Evolutionary conservation across 92 coral and sea anemone genomes (phyloP), one percentile per base, ranked within the genome.

Genomic region (Actinostola sp.): DNA sequence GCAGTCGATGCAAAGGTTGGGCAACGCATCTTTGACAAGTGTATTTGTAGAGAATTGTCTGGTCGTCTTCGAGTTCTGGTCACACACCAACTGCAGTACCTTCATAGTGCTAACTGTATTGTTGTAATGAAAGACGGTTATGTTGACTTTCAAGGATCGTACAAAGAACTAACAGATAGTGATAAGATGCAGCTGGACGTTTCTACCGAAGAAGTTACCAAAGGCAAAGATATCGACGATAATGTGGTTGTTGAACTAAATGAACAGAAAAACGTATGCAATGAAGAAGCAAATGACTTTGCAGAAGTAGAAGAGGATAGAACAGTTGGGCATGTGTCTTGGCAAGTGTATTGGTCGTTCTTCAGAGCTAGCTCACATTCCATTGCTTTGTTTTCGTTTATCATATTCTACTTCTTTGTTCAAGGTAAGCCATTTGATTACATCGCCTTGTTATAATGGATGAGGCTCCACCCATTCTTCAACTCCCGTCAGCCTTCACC

Each of bases 1-100:
- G 73, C 73, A 29, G 61, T 67, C 1, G 73, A 67, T 49, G 73
- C 60, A 28, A 67, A 49, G 41, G 73, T 67, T 28, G 43, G 73
- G 2, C 71, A 65, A 28, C 53, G 52, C 19, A 65, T 67, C 44
- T 67, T 67, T 67, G 73, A 67, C 14, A 67, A 67, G 59, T 67
- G 73, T 67, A 49, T 67, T 31, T 49, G 61, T 67, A 60, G 21
- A 30, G 73, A 30, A 8, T 27, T 67, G 26, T 67, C 59, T 14
- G 30, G 32, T 29, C 15, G 44, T 14, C 11, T 29, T 8, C 24
- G 59, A 48, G 30, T 67, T 15, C 59, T 67, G 5, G 73, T 67
- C 26, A 67, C 73, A 20, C 73, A 67, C 27, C 73, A 67, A 24
- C 28, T 45, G 28, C 59, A 67, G 60, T 67, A 67, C 41, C 60